Conservation (phyloP, 2,113 vertebrate genomes). For the Anhinga rufa region DNA sequence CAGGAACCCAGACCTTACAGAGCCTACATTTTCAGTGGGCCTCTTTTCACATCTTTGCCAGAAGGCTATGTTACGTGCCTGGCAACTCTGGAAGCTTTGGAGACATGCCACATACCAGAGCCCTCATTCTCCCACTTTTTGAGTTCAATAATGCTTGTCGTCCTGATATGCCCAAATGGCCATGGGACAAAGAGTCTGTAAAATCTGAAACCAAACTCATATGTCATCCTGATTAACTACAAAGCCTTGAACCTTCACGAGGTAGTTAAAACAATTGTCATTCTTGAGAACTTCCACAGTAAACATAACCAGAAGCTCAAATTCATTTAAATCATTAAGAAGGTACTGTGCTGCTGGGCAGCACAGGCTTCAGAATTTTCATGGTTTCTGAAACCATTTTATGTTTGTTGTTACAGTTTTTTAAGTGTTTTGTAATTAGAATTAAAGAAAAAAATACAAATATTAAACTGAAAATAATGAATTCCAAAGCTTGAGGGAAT, state of each 20-base stretch:
- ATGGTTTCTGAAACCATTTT: neutral
- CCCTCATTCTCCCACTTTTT: neutral
- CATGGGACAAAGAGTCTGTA: neutral
- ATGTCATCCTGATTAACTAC: neutral
- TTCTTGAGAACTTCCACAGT: neutral
- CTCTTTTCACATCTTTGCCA: neutral
- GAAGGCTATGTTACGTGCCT: accelerated
- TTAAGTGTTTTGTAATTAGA: neutral
- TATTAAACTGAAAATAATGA: neutral
- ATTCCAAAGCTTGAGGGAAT: neutral
- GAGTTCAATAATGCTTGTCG: neutral
- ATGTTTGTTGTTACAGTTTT: neutral
- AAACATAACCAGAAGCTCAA: neutral
- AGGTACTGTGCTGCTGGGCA: neutral
- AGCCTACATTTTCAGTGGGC: neutral
- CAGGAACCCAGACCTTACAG: neutral
- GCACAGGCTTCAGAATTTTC: neutral
- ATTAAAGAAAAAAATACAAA: neutral
- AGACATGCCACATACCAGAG: neutral
- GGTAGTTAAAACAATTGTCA: neutral
- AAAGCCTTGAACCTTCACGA: neutral
- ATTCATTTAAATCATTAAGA: neutral
- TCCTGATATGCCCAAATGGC: neutral
- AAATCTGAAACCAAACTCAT: neutral
- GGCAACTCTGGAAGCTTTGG: neutral